A percentile compares a stretch with the other conserved stretches of the same genome.
These are phyloP conservation scores for Condylura cristata DNA, from an alignment of 2,113 vertebrate species.

Conservation along the genomic window DNA sequence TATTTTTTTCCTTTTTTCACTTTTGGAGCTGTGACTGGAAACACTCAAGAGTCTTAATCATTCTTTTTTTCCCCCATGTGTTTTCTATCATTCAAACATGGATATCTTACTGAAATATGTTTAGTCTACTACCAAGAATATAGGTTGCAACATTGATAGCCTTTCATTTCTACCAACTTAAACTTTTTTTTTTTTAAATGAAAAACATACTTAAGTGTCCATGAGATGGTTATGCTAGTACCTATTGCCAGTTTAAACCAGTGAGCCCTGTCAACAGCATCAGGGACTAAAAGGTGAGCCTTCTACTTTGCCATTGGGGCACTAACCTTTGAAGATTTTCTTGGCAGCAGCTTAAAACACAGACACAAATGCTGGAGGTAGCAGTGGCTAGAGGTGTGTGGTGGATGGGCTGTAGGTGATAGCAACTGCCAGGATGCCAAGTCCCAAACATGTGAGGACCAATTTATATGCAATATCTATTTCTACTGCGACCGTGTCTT, in stretches of 20 bases:
- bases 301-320: background rate
- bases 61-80: background rate
- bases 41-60: background rate
- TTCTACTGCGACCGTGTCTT: background rate
- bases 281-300: too few relatives aligned
- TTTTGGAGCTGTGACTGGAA: background rate
- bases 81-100: background rate
- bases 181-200: background rate
- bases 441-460: background rate
- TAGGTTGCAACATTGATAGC: background rate
- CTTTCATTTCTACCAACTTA: slow-evolving; percentile 13
- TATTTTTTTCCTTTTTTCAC: background rate
- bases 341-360: background rate
- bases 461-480: background rate
- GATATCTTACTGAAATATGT: background rate
- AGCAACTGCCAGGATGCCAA: background rate
- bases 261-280: background rate
- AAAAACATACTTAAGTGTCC: background rate
- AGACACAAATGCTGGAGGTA: background rate
- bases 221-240: background rate
- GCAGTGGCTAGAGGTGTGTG: background rate
- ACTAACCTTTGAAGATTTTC: background rate
- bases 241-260: background rate
- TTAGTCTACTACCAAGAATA: background rate
- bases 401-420: too few relatives aligned